Base-by-base conservation (phyloP, 2,797 vertebrate species). In the Tokudaia muenninki region DNA sequence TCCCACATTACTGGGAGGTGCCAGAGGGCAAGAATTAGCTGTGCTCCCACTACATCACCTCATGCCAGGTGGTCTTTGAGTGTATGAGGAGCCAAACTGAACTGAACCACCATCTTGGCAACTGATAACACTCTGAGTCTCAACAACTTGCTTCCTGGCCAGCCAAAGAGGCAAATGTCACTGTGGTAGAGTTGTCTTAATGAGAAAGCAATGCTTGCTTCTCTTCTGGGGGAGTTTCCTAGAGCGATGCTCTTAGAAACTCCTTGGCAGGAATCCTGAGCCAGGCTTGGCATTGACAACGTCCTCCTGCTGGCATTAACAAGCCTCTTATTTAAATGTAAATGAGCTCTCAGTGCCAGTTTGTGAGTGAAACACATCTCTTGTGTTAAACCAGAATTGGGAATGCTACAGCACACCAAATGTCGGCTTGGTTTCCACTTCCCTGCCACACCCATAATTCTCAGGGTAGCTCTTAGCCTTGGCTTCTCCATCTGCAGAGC, bases 181-280 rank as follows among this genome's bases (percentile, higher is more conserved):
- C 95, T 83, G 95, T 96, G 96, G 97, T 94, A 21, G 97, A 97
- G 86, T 95, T 95, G 96, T 97, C 97, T 97, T 97, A 98, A 98
- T 97, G 97, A 98, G 98, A 97, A 98, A 95, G 97, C 98, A 98
- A 98, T 97, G 97, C 97, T 98, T 97, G 96, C 97, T 98, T 98
- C 98, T 96, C 98, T 98, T 98, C 98, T 97, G 98, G 98, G 98
- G 98, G 98, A 98, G 98, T 98, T 98, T 98, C 98, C 98, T 99
- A 98, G 98, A 98, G 98, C 98, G 98, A 98, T 98, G 98, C 98
- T 98, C 98, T 98, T 98, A 98, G 98, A 98, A 98, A 98, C 98
- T 98, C 98, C 98, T 98, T 99, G 98, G 98, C 98, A 98, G 22
- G 86, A 98, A 98, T 98, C 97, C 98, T 97, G 98, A 98, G 98